Percentiles rank a stretch among this genome's conserved stretches.
Conservation (phyloP, 2,113 vertebrate species). For the Cyphomyrus plagiostoma region DNA sequence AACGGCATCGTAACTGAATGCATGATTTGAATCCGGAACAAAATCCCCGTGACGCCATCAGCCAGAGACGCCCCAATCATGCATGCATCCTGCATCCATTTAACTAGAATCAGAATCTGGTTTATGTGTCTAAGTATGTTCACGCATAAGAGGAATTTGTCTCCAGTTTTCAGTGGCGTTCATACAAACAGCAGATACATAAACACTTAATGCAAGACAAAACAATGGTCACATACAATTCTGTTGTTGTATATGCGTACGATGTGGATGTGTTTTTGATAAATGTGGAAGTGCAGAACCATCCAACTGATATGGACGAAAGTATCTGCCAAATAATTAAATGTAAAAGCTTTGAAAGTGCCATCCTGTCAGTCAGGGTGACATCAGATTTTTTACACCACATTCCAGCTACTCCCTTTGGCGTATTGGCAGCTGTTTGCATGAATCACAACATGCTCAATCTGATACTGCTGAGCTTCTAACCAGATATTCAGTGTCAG, state of each 20-base stretch:
- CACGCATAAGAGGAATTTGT: neutral
- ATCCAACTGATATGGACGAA: neutral
- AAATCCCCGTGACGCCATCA: neutral
- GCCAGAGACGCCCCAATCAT: neutral
- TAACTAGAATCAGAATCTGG: neutral
- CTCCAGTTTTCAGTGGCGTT: neutral
- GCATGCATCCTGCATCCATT: neutral
- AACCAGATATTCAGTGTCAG: neutral
- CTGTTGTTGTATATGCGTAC: neutral
- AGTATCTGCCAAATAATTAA: neutral
- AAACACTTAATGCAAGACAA: neutral
- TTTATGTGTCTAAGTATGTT: neutral
- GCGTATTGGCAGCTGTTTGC: neutral
- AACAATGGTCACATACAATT: neutral
- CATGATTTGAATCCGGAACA: neutral
- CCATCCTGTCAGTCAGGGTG: neutral
- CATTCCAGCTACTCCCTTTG: neutral
- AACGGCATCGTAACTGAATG: neutral
- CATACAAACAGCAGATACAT: neutral
- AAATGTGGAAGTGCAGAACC: neutral
- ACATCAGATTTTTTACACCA: neutral
- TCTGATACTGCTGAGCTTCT: neutral
- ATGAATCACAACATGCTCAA: neutral
- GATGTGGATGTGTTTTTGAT: neutral
- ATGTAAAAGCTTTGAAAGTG: neutral